Base-by-base conservation (phyloP, 2,797 vertebrate species). In the Phylloscopus collybita region DNA sequence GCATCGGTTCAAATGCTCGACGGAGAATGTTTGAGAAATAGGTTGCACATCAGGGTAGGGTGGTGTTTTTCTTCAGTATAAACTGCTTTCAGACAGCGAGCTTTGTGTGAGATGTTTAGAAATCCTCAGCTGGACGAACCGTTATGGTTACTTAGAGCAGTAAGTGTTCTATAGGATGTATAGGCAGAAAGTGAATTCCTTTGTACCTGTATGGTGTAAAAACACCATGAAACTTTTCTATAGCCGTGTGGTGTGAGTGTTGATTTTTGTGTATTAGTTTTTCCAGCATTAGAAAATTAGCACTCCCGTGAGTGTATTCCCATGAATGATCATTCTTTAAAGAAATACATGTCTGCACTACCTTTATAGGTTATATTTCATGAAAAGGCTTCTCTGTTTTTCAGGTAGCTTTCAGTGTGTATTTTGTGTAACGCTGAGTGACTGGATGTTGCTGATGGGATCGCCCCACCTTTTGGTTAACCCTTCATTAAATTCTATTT, bases 381-480 rank as follows among this genome's bases (percentile, higher is more conserved):
- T 34, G 8, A 17, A 60, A 56, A 67, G n/a, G 7, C 15, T 54
- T 79, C 20, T 27, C 30, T 80, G 13, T 62, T 91, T 69, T 64
- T 7, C 45, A 29, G 14, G 34, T 53, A 53, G 36, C 26, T 88
- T 67, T 47, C 26, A 5, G 20, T 22, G 22, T 66, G 20, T 51
- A 2, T 80, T 89, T 80, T 6, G 1, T 27, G 2, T 64, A 17
- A n/a, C 6, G 60, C 27, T 51, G 22, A 26, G 22, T 80, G 75
- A n/a, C 16, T 74, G 56, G 13, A 22, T 57, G 50, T 49, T 74
- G 65, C 45, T 94, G 57, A 17, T 70, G 50, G 75, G 76, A 45
- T 78, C 67, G 92, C 76, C 83, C 69, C 76, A 67, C 61, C 69
- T 93, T 93, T 74, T 93, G 79, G 61, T 54, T 93, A 78, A 73